Percentiles rank a stretch among this genome's conserved stretches.
Evolutionary conservation across 2,113 vertebrate species (phyloP).

Genomic region (Stictonetta naevosa): DNA sequence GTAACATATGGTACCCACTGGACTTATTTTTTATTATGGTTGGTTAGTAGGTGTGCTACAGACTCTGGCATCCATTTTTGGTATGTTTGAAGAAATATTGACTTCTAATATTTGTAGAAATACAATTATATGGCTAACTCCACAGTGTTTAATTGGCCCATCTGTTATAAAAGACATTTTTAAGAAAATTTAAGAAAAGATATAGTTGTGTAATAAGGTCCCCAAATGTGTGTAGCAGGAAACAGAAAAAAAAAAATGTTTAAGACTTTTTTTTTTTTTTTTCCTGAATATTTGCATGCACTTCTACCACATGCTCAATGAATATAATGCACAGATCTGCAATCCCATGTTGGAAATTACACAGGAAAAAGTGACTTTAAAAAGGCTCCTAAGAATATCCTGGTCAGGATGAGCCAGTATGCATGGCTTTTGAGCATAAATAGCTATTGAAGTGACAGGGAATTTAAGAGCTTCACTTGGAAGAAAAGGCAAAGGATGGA

Average conservation of each 20-base stretch:
- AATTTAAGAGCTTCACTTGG: background rate
- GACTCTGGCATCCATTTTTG: background rate
- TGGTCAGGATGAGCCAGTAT: background rate
- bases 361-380: background rate
- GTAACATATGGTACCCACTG: no score
- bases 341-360: background rate
- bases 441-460: background rate
- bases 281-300: background rate
- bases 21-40: background rate
- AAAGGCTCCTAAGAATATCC: background rate
- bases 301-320: background rate
- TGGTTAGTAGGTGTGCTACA: background rate
- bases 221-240: background rate
- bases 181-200: background rate
- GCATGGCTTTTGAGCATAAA: background rate
- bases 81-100: background rate
- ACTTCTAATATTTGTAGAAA: background rate
- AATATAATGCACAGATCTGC: background rate
- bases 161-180: background rate
- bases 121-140: rapidly evolving
- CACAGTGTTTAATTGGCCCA: background rate
- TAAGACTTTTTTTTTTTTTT: background rate
- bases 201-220: background rate
- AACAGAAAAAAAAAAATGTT: background rate
- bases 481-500: background rate